phyloP scores from a whole-genome alignment of 1,140 invertebrate genomes.

The Sinonovacula constricta region DNA sequence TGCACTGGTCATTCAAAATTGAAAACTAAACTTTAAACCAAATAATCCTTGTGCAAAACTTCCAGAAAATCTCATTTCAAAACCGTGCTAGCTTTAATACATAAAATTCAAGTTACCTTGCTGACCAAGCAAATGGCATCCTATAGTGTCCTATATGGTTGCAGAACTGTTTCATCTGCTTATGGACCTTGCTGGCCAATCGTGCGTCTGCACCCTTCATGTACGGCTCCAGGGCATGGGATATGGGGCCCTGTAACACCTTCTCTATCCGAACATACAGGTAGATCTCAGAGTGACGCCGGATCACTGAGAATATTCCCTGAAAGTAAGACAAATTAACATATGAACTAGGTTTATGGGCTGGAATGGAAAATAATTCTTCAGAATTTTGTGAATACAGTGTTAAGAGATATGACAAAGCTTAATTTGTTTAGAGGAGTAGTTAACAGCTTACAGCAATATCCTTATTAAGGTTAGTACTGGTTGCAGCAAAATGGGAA shows the following conservation, averaged over 20 bases:
- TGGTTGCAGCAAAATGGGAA: too few relatives aligned
- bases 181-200: constrained; percentile 90
- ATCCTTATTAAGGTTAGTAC: too few relatives aligned
- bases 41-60: too few relatives aligned
- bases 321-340: constrained; percentile 77
- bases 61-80: too few relatives aligned
- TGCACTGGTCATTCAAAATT: too few relatives aligned
- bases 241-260: constrained; percentile 94
- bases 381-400: too few relatives aligned
- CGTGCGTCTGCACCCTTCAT: constrained; percentile 86
- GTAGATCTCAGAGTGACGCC: constrained; percentile 84
- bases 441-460: too few relatives aligned
- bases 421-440: too few relatives aligned
- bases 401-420: too few relatives aligned
- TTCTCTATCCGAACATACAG: constrained; percentile 94
- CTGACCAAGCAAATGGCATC: constrained; percentile 98
- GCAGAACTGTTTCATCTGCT: constrained; percentile 88
- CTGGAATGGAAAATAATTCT: too few relatives aligned
- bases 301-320: constrained; percentile 82
- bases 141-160: constrained; percentile 92
- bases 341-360: background rate
- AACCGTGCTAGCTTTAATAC: too few relatives aligned
- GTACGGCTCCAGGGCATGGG: constrained; percentile 92
- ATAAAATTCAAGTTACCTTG: constrained; percentile 80
- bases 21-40: too few relatives aligned